Evolutionary conservation across 1,140 invertebrate genomes (phyloP).

Genomic region (Phocides pigmalion): DNA sequence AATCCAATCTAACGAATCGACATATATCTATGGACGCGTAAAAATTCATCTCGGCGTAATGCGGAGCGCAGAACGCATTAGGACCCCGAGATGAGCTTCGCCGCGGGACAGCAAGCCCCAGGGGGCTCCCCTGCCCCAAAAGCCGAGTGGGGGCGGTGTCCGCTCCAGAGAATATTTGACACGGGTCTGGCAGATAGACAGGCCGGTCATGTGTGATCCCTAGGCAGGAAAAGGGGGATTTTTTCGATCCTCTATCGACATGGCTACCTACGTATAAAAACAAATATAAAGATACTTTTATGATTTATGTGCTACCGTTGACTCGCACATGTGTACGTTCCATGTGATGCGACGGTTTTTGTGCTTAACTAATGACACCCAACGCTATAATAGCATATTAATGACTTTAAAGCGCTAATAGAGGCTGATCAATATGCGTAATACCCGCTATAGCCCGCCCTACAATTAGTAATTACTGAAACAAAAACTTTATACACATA

Average conservation of each 20-base stretch:
- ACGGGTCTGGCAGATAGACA: slow-evolving; percentile 83
- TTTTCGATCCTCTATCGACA: slow-evolving; percentile 77
- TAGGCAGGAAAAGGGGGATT: slow-evolving; percentile 78
- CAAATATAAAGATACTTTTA: slow-evolving; percentile 67
- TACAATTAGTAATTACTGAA: slow-evolving; percentile 30
- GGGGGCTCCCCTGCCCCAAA: slow-evolving; percentile 66
- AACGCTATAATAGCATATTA: slow-evolving; percentile 51
- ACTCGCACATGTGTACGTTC: slow-evolving; percentile 73
- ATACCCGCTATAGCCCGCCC: slow-evolving; percentile 21
- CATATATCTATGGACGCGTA: slow-evolving; percentile 44
- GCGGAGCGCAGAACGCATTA: slow-evolving; percentile 72
- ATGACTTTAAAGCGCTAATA: slow-evolving; percentile 50
- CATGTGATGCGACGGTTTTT: slow-evolving; percentile 64
- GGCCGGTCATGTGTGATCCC: slow-evolving; percentile 82
- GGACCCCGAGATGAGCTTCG: slow-evolving; percentile 80
- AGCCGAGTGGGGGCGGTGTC: slow-evolving; percentile 68
- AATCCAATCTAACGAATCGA: slow-evolving; percentile 43
- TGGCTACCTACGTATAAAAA: slow-evolving; percentile 60
- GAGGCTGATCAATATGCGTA: slow-evolving; percentile 37
- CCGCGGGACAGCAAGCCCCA: slow-evolving; percentile 78
- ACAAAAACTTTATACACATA: slow-evolving; percentile 22
- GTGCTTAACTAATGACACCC: slow-evolving; percentile 57
- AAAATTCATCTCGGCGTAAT: slow-evolving; percentile 76
- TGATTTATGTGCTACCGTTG: slow-evolving; percentile 71
- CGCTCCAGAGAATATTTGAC: slow-evolving; percentile 83